Evolutionary conservation across 1,140 invertebrate genomes (phyloP).

Genomic region (Ceratosolen solmsi): DNA sequence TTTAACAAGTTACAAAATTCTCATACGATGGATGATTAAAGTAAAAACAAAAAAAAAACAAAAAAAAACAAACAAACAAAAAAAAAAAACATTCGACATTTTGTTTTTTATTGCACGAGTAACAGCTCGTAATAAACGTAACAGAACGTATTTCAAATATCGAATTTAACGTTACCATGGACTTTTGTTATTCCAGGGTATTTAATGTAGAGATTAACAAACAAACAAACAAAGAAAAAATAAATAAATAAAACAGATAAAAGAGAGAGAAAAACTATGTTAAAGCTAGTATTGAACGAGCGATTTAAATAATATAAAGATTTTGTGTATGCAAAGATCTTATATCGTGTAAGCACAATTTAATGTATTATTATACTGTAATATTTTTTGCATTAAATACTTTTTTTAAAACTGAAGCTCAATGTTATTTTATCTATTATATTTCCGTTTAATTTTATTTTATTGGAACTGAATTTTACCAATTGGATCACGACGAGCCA

Average conservation of each 20-base stretch:
- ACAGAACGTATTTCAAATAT: slow-evolving; percentile 3
- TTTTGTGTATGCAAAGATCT: slow-evolving; percentile 12
- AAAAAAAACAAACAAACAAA: too few relatives aligned
- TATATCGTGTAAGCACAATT: slow-evolving; percentile 46
- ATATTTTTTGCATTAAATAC: slow-evolving; percentile 39
- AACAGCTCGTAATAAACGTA: background rate
- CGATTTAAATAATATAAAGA: background rate
- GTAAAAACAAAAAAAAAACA: too few relatives aligned
- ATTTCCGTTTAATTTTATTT: background rate
- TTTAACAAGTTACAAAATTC: too few relatives aligned
- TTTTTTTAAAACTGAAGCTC: slow-evolving; percentile 31
- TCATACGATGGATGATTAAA: too few relatives aligned
- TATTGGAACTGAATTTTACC: too few relatives aligned
- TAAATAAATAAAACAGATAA: background rate
- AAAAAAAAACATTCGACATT: too few relatives aligned
- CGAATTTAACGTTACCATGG: background rate
- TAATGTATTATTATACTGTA: slow-evolving; percentile 44
- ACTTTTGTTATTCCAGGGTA: slow-evolving; percentile 32
- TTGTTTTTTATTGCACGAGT: too few relatives aligned
- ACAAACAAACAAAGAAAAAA: slow-evolving; percentile 2
- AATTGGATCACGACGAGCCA: too few relatives aligned
- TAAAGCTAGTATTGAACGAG: slow-evolving; percentile 9
- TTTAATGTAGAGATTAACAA: slow-evolving; percentile 5
- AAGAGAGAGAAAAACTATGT: background rate
- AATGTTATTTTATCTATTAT: too few relatives aligned